These are phyloP conservation scores for pig (Sus scrofa) DNA, from an alignment of 2,113 vertebrate genomes.

Conservation along the genomic window DNA sequence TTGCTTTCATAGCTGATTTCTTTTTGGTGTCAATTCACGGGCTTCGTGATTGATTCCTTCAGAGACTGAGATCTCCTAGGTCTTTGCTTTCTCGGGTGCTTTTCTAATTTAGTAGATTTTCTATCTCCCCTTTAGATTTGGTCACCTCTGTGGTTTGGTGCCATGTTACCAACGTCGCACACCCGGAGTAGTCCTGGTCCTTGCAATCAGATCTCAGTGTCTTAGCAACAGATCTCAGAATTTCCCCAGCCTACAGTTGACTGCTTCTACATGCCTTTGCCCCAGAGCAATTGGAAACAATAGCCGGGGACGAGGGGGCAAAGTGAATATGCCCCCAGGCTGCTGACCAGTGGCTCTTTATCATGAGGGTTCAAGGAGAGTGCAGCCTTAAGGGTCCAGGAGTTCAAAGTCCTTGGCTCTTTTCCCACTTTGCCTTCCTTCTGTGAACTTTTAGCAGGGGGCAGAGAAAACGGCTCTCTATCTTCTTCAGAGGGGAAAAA, in stretches of 20 bases:
- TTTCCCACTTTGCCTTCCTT: neutral
- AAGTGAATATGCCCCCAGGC: neutral
- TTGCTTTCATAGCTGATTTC: neutral
- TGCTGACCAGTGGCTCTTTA: neutral
- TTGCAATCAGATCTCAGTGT: neutral
- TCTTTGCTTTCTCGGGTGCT: neutral
- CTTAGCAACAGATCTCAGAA: conserved; percentile 36
- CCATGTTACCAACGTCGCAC: conserved; percentile 23
- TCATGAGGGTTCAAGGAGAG: neutral
- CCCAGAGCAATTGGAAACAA: neutral
- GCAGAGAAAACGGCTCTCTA: neutral
- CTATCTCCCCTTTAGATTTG: neutral
- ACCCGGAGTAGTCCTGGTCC: neutral
- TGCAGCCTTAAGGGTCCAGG: neutral
- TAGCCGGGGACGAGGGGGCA: neutral
- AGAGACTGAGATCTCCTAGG: neutral
- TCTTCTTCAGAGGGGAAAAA: neutral
- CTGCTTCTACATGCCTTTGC: neutral
- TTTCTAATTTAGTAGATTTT: neutral
- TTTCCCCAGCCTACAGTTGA: neutral
- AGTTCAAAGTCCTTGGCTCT: neutral
- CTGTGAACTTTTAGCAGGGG: neutral
- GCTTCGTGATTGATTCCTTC: neutral
- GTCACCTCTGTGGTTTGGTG: neutral
- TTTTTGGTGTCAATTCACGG: neutral